phyloP scores from a whole-genome alignment of 2,888 invertebrate genomes.

The Acanthococcus lagerstroemiae region DNA sequence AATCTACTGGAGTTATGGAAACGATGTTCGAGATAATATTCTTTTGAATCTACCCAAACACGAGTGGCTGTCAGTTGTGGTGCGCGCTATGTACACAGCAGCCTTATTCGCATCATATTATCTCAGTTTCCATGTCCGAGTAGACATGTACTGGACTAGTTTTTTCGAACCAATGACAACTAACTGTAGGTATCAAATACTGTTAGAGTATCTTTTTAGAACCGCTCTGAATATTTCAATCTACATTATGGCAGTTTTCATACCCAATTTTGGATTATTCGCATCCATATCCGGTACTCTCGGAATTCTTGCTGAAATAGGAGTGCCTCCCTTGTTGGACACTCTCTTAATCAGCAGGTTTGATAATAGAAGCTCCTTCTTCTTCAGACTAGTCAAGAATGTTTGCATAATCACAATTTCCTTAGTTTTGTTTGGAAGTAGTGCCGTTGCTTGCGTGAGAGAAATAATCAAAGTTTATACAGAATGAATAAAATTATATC shows the following conservation, averaged over 20 bases:
- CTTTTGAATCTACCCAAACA: conserved; percentile 67
- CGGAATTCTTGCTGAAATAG: conserved; percentile 12
- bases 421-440: not conserved
- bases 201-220: not conserved
- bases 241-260: not conserved
- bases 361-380: not conserved
- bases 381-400: not conserved
- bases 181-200: not conserved
- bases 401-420: not conserved
- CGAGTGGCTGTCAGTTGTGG: not conserved
- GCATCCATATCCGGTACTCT: not conserved
- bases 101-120: not conserved
- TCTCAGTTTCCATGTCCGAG: not conserved
- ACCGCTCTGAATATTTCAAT: not conserved
- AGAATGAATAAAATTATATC: not conserved
- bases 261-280: conserved; percentile 7
- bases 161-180: not conserved
- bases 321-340: not conserved
- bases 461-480: not conserved
- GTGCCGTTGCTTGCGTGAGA: not conserved
- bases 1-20: conserved; percentile 79
- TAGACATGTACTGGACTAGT: conserved; percentile 8
- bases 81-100: not conserved
- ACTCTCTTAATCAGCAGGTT: not conserved
- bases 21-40: conserved; percentile 61